Conservation (phyloP, 2,113 vertebrate genomes). For the Pardalotus punctatus region DNA sequence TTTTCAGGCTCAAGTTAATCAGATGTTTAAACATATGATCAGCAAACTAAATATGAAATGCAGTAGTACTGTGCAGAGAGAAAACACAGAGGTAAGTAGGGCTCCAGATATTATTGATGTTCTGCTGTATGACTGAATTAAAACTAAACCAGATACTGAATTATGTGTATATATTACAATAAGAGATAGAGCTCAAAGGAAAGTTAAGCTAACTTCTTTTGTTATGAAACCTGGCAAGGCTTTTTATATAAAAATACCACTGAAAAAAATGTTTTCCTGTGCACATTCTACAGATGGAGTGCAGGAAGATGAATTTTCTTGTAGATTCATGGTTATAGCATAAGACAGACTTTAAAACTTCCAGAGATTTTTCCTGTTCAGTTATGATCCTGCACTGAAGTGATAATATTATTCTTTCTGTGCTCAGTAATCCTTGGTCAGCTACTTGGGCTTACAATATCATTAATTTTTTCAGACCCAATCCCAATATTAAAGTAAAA, state of each 20-base stretch:
- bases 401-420: slow-evolving; percentile 21
- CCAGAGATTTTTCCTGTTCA: neutral
- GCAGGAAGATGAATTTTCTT: neutral
- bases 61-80: neutral
- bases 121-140: neutral
- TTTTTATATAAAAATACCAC: neutral
- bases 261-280: neutral
- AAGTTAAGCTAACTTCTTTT: neutral
- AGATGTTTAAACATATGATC: neutral
- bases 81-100: neutral
- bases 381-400: neutral
- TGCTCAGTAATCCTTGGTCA: slow-evolving; percentile 13
- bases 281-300: neutral
- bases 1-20: neutral
- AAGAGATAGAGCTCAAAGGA: neutral
- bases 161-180: neutral
- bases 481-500: slow-evolving; percentile 36
- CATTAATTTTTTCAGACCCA: neutral
- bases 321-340: neutral
- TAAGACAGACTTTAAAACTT: neutral
- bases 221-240: neutral
- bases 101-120: neutral
- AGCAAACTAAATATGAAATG: neutral
- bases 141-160: neutral
- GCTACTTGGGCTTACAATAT: neutral